Evolutionary conservation across 2,888 invertebrate genomes (phyloP).

Genomic region (Nysson spinosus): DNA sequence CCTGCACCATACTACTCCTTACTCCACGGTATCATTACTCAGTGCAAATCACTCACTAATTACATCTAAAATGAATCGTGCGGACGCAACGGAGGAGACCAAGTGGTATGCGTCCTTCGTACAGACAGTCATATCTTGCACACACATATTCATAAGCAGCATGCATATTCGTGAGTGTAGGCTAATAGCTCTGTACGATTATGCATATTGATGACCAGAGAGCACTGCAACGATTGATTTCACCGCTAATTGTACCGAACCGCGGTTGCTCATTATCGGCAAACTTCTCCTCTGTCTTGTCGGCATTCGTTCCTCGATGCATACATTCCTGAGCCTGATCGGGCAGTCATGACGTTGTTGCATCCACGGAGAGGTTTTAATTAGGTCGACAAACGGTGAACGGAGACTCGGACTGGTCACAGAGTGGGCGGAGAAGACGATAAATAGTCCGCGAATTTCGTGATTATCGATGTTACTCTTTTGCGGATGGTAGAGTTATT

Average conservation of each 20-base stretch:
- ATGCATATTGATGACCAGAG: slow-evolving; percentile 67
- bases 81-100: slow-evolving; percentile 6
- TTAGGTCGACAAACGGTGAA: slow-evolving; percentile 34
- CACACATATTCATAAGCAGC: too few relatives aligned
- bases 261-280: slow-evolving; percentile 58
- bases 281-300: slow-evolving; percentile 4
- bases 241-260: slow-evolving; percentile 68
- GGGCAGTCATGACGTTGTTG: slow-evolving; percentile 7
- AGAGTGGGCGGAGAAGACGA: slow-evolving; percentile 4
- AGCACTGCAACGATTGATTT: slow-evolving; percentile 63
- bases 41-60: slow-evolving; percentile 67
- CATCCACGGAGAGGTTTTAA: slow-evolving; percentile 39
- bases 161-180: slow-evolving; percentile 30
- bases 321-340: neutral
- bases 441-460: slow-evolving; percentile 33
- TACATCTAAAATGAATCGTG: slow-evolving; percentile 60
- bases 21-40: slow-evolving; percentile 57
- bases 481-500: slow-evolving; percentile 19
- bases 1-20: too few relatives aligned
- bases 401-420: neutral
- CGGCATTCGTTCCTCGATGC: neutral
- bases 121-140: too few relatives aligned
- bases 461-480: slow-evolving; percentile 25
- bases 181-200: slow-evolving; percentile 67
- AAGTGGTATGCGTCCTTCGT: slow-evolving; percentile 1